Conservation (phyloP, 2,797 vertebrate genomes). For the Danio choprae region DNA sequence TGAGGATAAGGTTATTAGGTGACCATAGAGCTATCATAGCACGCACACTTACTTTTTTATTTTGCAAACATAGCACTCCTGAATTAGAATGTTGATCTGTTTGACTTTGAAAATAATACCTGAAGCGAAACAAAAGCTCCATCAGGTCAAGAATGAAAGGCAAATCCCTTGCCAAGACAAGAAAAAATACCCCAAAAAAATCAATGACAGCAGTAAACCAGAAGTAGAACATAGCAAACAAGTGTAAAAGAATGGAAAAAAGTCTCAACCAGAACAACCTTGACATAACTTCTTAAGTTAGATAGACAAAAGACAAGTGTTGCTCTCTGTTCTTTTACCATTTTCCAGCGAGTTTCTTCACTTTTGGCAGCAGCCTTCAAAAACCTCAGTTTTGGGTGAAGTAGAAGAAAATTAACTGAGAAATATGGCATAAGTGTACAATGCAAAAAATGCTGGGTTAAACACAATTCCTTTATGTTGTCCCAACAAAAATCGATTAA, state of each 20-base stretch:
- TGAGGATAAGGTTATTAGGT: neutral
- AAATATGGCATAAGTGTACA: neutral
- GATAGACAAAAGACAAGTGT: neutral
- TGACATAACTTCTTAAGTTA: neutral
- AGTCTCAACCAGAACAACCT: neutral
- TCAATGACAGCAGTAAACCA: neutral
- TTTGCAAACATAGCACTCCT: neutral
- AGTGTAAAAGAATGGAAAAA: neutral
- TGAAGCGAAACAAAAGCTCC: neutral
- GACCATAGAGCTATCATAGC: neutral
- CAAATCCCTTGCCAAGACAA: neutral
- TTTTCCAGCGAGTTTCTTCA: neutral
- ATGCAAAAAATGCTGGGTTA: no score
- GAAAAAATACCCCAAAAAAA: neutral
- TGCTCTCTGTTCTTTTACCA: neutral
- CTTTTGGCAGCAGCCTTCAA: neutral
- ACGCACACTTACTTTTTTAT: neutral
- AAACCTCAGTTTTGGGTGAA: neutral
- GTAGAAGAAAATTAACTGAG: neutral
- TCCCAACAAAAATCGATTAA: no score
- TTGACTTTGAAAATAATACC: neutral
- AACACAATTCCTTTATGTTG: no score
- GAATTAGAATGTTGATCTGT: constrained; percentile 1
- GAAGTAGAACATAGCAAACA: neutral
- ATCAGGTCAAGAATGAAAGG: neutral